These are phyloP conservation scores for Epicauta chinensis DNA, from an alignment of 1,140 invertebrate species.

Conservation along the genomic window DNA sequence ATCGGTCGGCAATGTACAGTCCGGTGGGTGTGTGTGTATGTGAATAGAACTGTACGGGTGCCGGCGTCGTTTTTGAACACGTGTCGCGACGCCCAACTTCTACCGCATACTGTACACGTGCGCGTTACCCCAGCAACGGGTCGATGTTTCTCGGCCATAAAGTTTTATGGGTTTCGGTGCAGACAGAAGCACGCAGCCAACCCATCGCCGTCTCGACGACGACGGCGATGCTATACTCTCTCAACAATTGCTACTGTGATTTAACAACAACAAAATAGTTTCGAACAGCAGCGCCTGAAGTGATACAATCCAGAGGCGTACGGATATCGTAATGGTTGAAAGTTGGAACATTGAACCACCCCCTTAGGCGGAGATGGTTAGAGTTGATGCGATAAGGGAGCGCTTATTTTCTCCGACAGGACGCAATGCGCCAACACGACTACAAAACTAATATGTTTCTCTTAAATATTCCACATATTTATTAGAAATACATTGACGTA, in stretches of 20 bases:
- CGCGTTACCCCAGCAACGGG: slow-evolving; percentile 41
- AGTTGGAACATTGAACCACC: not conserved
- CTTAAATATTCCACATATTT: no score
- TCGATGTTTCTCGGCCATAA: slow-evolving; percentile 44
- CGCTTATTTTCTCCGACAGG: not conserved
- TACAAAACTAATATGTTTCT: no score
- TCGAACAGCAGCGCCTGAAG: slow-evolving; percentile 27
- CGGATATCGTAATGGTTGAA: not conserved
- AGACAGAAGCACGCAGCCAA: slow-evolving; percentile 34
- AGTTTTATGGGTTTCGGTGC: slow-evolving; percentile 42
- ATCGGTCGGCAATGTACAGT: slow-evolving; percentile 25
- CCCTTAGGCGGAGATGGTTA: slow-evolving; percentile 2
- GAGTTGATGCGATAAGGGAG: slow-evolving; percentile 2
- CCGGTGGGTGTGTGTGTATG: not conserved
- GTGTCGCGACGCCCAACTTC: slow-evolving; percentile 25
- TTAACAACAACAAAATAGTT: slow-evolving; percentile 22
- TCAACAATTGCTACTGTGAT: slow-evolving; percentile 25
- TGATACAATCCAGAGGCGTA: slow-evolving; percentile 36
- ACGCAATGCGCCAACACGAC: no score
- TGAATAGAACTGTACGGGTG: not conserved
- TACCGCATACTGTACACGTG: slow-evolving; percentile 33
- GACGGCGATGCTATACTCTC: slow-evolving; percentile 2
- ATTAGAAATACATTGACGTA: no score
- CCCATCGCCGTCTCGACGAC: slow-evolving; percentile 28
- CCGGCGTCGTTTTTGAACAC: slow-evolving; percentile 27